Evolutionary conservation across 1,140 invertebrate genomes (phyloP).

Genomic region (Spodoptera litura): DNA sequence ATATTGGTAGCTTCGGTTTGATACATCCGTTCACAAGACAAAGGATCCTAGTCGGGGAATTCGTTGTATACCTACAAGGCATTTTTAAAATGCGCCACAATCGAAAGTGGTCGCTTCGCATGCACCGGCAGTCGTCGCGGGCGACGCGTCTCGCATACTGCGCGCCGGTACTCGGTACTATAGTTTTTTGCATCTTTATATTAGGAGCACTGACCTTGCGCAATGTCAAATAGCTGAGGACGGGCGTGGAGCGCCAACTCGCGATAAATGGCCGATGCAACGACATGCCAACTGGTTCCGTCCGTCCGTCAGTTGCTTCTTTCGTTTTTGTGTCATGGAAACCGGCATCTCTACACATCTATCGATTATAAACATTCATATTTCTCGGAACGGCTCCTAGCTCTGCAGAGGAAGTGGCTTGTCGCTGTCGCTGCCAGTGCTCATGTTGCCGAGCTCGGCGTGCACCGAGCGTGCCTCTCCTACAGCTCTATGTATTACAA

Average conservation of each 20-base stretch:
- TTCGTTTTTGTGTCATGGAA: conserved; percentile 61
- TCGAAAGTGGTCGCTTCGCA: conserved; percentile 79
- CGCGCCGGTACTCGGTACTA: conserved; percentile 51
- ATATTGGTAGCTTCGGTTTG: conserved; percentile 45
- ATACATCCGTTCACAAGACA: conserved; percentile 52
- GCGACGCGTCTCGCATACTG: conserved; percentile 71
- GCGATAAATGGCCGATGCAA: conserved; percentile 63
- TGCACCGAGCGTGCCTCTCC: background rate
- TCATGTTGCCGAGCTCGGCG: too few species aligned
- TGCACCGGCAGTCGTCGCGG: conserved; percentile 62
- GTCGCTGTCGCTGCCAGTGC: background rate
- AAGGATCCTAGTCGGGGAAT: conserved; percentile 52
- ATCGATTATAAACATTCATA: conserved; percentile 47
- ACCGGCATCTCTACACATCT: conserved; percentile 44
- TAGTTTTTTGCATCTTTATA: conserved; percentile 83
- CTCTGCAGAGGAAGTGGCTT: conserved; percentile 11
- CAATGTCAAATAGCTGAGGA: conserved; percentile 85
- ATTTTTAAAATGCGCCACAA: conserved; percentile 76
- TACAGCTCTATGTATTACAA: conserved; percentile 8
- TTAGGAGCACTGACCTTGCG: conserved; percentile 85
- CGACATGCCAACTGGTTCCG: conserved; percentile 73
- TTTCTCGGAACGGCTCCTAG: conserved; percentile 24
- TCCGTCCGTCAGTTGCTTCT: conserved; percentile 52
- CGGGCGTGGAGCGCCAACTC: conserved; percentile 60
- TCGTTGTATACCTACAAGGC: conserved; percentile 50